Evolutionary conservation across 1,140 invertebrate species (phyloP), one percentile per base, ranked within the genome.

Genomic region (Brachionus plicatilis): DNA sequence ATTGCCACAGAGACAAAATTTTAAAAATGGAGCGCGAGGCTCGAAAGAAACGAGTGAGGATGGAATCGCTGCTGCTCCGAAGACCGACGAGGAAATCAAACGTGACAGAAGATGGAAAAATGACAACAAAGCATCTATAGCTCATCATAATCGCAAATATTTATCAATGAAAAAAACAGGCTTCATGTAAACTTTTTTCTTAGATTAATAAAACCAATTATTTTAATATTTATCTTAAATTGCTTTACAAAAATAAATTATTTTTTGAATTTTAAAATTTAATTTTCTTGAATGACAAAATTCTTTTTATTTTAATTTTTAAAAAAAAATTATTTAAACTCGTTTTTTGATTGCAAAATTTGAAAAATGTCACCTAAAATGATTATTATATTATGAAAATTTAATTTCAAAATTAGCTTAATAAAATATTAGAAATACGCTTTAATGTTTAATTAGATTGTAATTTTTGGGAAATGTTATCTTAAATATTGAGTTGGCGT

Each of bases 141-240:
- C 65, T 65, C 79, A 82, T 66, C 79, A 82, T 65, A 82, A 82
- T 47, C 79, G 79, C 14, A 82, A 82, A 68, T 65, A 37, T 65
- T 65, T 82, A 43, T 82, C 79, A 9, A 47, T 47, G 37, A 82
- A 82, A 68, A 82, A 82, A 45, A 60, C 37, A 11, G 79, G 79
- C 9, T 82, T 82, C 37, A 17, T 60, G 20, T 60, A 29, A 33
- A 33, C 33, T 14, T 24, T 11, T 56, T 4, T 24, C 20, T 65
- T 43, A 20, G 8, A 20, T 41, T 4, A 37, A 65, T 37, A 50
- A 50, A 80, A 11, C 11, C 33, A 37, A 37, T 37, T 6, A 37
- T 37, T 37, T 37, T 37, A 37, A 37, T 37, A 37, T 37, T 50
- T 9, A 41, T 33, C 29, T 11, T 3, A 80, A 56, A 24, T 80